Evolutionary conservation across 2,888 invertebrate species (phyloP), one percentile per base, ranked within the genome.

Genomic region (Melikaiella ostensackeni): DNA sequence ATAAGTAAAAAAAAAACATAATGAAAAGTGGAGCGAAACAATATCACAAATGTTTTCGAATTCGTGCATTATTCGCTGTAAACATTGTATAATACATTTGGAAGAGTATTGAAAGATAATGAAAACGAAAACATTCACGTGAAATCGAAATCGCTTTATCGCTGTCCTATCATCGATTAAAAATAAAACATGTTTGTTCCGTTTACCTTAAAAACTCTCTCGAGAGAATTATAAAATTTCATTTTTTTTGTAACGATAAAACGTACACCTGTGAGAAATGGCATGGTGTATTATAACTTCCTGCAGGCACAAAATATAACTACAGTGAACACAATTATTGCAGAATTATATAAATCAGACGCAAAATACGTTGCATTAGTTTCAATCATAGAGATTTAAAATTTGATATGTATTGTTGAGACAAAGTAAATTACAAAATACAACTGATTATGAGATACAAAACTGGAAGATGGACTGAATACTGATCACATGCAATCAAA

Each of bases 101-200:
- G n/a, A 70, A 70, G 46, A 70, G 30, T 70, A 70, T 70, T 70
- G n/a, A 70, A 70, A 70, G 33, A 70, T 30, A 70, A 46, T 38
- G 33, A 63, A 35, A 35, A 63, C 35, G 16, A 59, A 59, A 46
- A 70, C 42, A 46, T 70, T 46, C 46, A 24, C 8, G 24, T 16
- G 27, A 27, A 59, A 59, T 27, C 27, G 13, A 16, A 59, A 27
- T 59, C 59, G 59, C 27, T 27, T 59, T 27, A 59, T 59, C 59
- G 59, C 2, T 59, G 27, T 16, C 16, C 24, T 27, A 27, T 21
- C 55, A 55, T 55, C 21, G 27, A 19, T 46, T n/a, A 11, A 13
- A 8, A 24, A 19, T 19, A 19, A n/a, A 50, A 27, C 8, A 66
- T 11, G 27, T 30, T 42, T 30, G 11, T 66, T 46, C 4, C 24